Percentiles rank a stretch among this genome's conserved stretches.
Conservation (phyloP, 2,888 invertebrate species). For the Hypselothyrea guttata region DNA sequence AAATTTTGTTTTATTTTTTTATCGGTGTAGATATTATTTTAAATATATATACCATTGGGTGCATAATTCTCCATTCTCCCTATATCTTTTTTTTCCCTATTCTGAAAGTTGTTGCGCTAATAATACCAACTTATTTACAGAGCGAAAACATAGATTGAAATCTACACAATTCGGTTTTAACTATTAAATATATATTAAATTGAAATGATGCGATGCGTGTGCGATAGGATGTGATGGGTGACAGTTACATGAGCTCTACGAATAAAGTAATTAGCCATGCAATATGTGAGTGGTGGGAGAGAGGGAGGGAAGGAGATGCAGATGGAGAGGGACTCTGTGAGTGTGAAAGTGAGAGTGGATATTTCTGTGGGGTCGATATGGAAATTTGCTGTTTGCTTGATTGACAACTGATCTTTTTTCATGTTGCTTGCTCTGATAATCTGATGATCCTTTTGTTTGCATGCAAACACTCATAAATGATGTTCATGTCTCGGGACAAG, state of each 20-base stretch:
- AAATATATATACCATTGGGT: no score
- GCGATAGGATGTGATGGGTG: background rate
- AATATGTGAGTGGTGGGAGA: constrained; percentile 26
- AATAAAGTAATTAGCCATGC: constrained; percentile 63
- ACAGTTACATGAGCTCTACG: constrained; percentile 27
- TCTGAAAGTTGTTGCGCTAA: no score
- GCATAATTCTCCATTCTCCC: no score
- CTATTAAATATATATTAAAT: constrained; percentile 53
- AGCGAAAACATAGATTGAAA: background rate
- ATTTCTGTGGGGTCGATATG: constrained; percentile 45
- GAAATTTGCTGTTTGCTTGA: constrained; percentile 54
- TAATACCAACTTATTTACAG: background rate
- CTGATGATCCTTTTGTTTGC: constrained; percentile 61
- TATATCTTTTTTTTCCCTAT: background rate
- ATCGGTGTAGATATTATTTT: no score
- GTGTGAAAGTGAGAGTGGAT: constrained; percentile 1
- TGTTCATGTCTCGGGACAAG: constrained; percentile 39
- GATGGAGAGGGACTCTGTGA: background rate
- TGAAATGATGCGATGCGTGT: constrained; percentile 32
- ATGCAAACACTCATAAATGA: constrained; percentile 67
- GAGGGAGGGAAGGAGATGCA: background rate
- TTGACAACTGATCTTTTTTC: constrained; percentile 70
- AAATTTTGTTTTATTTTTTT: no score
- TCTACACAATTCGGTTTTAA: constrained; percentile 6
- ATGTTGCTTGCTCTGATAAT: constrained; percentile 40